Base-by-base conservation (phyloP, 1,140 invertebrate species). In the Aphidius ervi region DNA sequence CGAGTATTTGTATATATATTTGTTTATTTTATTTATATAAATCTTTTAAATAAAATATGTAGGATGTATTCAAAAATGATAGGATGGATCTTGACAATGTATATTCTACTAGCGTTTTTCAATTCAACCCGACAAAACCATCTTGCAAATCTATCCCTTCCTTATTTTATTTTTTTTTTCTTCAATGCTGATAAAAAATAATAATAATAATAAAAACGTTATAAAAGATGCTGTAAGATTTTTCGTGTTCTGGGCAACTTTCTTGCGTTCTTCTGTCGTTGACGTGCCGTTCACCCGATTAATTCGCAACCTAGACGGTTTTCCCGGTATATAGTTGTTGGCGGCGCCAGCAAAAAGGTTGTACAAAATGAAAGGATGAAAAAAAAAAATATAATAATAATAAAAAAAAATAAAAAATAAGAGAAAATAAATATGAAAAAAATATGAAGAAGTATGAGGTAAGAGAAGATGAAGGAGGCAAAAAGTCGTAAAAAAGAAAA, bases 261-360 rank as follows among this genome's bases (percentile, higher is more conserved):
- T 57, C 59, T 31, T 31, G 23, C 23, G 23, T 31, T 31, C 62
- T 56, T 57, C 63, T 65, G 63, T 23, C 45, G 60, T 59, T 65
- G 63, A 65, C 63, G 60, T 62, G 23, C 57, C 37, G 48, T 43
- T 62, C 61, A 60, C 46, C 56, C 63, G 63, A 65, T 65, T 65
- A 65, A 65, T 65, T 65, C 60, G 56, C 47, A 57, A 57, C 53
- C 54, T 47, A 42, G 59, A 61, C 40, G 4, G 31, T 56, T 60
- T 55, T 47, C 50, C 37, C 37, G 46, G 52, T 37, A 40, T 31
- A 31, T 31, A 31, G 23, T 45, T 45, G 8, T 31, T 31, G 23
- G 23, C 23, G 23, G 23, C 23, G 23, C 23, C 23, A 31, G 23
- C 23, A 31, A 31, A 31, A 31, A 31, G 23, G 23, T 31, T 31